Evolutionary conservation across 2,113 vertebrate species (phyloP), one percentile per base, ranked within the genome.

Genomic region (Helogale parvula): DNA sequence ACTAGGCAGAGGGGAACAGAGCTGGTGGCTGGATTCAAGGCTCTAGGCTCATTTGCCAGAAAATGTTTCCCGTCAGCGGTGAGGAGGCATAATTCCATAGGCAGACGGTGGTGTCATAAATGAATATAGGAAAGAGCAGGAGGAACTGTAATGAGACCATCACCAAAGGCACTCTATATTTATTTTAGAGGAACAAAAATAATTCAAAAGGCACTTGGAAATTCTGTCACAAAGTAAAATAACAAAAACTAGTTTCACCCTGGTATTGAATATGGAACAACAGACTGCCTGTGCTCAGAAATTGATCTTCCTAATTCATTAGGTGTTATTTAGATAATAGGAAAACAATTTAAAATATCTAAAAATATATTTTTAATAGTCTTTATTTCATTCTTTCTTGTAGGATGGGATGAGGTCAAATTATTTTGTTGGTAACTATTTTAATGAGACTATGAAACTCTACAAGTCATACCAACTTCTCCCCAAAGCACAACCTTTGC

Each of bases 181-280:
- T 93, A 89, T 69, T 82, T 87, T 63, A 74, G 87, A 83, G 54
- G 35, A 93, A 85, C 54, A 87, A 79, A 93, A 86, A n/a, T n/a
- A 88, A 89, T 60, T 94, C 69, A 68, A 54, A 93, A 91, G 66
- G 60, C 45, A 50, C 54, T 54, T 71, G 63, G 69, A 85, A 85
- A 96, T 83, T 82, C 17, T 77, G 41, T 38, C 19, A 95, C 6
- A 92, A 54, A 52, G 31, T 54, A 47, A 8, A 74, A 94, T 65
- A 47, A 81, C 35, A 81, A 84, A 88, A 72, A 19, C 35, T 16
- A 79, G 47, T 50, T 94, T 81, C 31, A 35, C n/a, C 63, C 12
- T 81, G 6, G 52, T 88, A 33, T 17, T 19, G 54, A 66, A 80
- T 45, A 81, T 27, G 60, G 52, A 85, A 41, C 33, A 85, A 41